Evolutionary conservation across 2,888 invertebrate species (phyloP).

Genomic region (Phoenoteleia sp.): DNA sequence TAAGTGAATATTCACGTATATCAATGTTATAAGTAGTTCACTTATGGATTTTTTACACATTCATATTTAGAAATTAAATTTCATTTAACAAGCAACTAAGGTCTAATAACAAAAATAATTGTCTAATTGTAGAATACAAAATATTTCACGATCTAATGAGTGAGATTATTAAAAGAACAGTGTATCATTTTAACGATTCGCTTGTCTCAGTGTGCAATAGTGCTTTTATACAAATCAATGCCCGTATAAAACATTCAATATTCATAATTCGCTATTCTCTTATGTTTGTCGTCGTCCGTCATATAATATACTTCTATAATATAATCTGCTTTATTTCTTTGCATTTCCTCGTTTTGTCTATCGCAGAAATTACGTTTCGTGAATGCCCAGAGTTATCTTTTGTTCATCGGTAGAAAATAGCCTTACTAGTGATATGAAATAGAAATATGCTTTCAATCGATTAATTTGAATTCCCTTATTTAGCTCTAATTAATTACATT

Average conservation of each 20-base stretch:
- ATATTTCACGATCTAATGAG: no score
- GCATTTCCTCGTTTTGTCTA: conserved; percentile 1
- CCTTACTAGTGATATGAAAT: conserved; percentile 83
- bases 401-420: conserved; percentile 71
- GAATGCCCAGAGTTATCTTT: conserved; percentile 65
- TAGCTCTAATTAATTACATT: conserved; percentile 65
- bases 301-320: conserved; percentile 62
- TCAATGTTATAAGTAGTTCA: no score
- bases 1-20: no score
- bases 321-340: conserved; percentile 48
- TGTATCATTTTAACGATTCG: background rate
- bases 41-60: no score
- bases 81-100: no score
- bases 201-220: background rate
- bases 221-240: conserved; percentile 73
- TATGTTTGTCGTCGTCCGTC: conserved; percentile 33
- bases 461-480: conserved; percentile 74
- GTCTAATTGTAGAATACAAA: no score
- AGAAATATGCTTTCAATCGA: conserved; percentile 78
- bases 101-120: no score
- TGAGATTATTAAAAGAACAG: no score
- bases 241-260: conserved; percentile 77
- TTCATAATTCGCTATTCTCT: conserved; percentile 34
- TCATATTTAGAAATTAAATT: no score
- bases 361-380: conserved; percentile 29